Conservation (phyloP, 1,140 invertebrate species). For the Plectrocnemia conspersa region DNA sequence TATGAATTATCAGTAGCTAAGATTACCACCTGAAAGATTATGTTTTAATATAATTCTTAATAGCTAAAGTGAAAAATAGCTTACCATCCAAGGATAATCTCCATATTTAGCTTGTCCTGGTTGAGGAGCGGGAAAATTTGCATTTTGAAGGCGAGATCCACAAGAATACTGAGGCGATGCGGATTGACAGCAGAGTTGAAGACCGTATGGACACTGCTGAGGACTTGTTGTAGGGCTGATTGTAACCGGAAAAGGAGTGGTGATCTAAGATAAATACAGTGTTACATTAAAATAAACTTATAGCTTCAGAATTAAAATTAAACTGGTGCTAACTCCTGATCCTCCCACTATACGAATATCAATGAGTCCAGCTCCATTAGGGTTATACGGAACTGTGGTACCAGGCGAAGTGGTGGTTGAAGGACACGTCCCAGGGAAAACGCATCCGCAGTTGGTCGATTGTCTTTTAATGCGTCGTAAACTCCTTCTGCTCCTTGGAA, state of each 20-base stretch:
- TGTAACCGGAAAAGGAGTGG: too few species aligned
- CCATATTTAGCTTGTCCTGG: conserved; percentile 52
- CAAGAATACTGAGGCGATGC: conserved; percentile 32
- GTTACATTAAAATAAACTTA: too few species aligned
- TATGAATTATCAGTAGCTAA: conserved; percentile 55
- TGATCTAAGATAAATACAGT: too few species aligned
- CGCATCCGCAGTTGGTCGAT: conserved; percentile 39
- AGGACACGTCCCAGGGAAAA: conserved; percentile 43
- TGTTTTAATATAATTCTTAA: neutral
- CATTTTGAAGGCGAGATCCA: conserved; percentile 42
- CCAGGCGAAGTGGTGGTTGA: conserved; percentile 16
- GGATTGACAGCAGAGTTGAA: conserved; percentile 47
- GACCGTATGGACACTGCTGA: conserved; percentile 43
- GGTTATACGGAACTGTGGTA: too few species aligned
- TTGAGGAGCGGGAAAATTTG: conserved; percentile 38
- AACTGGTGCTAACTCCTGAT: too few species aligned
- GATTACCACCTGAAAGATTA: conserved; percentile 45
- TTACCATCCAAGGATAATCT: conserved; percentile 55
- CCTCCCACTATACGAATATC: conserved; percentile 61
- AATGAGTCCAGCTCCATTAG: conserved; percentile 51
- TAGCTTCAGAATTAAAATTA: too few species aligned
- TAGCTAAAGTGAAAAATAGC: neutral
- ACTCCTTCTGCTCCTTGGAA: conserved; percentile 39
- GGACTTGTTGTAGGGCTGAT: too few species aligned
- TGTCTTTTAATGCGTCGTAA: conserved; percentile 20